Evolutionary conservation across 2,113 vertebrate species (phyloP), one percentile per base, ranked within the genome.

Genomic region (Notothenia rossii): DNA sequence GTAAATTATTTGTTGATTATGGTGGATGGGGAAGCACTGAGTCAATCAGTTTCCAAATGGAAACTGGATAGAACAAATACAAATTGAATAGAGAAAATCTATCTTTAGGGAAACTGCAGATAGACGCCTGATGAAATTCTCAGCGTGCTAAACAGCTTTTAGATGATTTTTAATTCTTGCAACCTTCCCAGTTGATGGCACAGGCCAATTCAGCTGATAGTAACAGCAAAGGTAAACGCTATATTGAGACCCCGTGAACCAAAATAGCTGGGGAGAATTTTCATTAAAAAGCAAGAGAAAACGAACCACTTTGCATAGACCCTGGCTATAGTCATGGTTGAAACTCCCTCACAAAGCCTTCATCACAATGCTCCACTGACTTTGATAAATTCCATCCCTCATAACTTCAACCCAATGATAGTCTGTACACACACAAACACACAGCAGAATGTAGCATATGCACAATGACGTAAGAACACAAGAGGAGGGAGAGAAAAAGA

Each of bases 1-100:
- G 80, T 83, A 69, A 92, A 92, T 88, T 77, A 90, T 92, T 89
- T 88, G 76, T 76, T 81, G 66, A 88, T 89, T 82, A 88, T 76
- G 71, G 78, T 8, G 72, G 66, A 84, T 65, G 74, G 75, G 82
- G 64, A 86, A 58, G 75, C 83, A 69, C 66, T 49, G 85, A 91
- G 81, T 82, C 84, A 87, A 88, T 91, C 73, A 79, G 77, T 73
- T 77, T 86, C 48, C 43, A 88, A 84, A 88, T 85, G 56, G 67
- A 85, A 90, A 89, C 58, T 82, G 69, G 82, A 91, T 85, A 71
- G 62, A 86, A 86, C 71, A 92, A 93, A 90, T 77, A 81, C 66
- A 82, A 86, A 86, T 82, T 82, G 83, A 93, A 92, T 85, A 79
- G 77, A 59, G 62, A 20, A 62, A 82, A 90, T 86, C 46, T 81